A percentile compares a stretch with the other conserved stretches of the same genome.
These are phyloP conservation scores for Gadus macrocephalus DNA, from an alignment of 2,113 vertebrate species.

Conservation along the genomic window DNA sequence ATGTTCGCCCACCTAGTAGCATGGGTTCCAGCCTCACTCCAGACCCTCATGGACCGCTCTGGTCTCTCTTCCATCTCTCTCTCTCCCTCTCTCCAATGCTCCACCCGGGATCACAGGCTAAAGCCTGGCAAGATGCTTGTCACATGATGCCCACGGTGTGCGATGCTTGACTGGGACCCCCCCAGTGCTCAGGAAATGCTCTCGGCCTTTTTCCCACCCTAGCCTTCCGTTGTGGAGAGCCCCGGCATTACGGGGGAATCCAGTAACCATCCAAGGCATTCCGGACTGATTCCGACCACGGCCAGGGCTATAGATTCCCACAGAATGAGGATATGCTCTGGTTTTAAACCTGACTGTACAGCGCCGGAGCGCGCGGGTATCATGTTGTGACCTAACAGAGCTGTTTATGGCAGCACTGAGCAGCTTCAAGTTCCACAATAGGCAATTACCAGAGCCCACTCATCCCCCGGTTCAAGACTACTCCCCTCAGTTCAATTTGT, in stretches of 20 bases:
- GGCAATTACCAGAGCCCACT: constrained; percentile 62
- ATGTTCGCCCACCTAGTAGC: no score
- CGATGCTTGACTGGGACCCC: constrained; percentile 76
- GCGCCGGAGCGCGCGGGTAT: constrained; percentile 49
- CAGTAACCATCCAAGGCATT: constrained; percentile 69
- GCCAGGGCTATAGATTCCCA: constrained; percentile 60
- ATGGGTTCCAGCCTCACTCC: constrained; percentile 5
- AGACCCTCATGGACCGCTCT: constrained; percentile 17
- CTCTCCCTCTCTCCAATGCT: constrained; percentile 22
- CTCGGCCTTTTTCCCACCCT: constrained; percentile 73
- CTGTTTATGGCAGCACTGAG: constrained; percentile 66
- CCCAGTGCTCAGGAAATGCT: constrained; percentile 71
- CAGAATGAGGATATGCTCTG: constrained; percentile 60
- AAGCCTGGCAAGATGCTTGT: constrained; percentile 58
- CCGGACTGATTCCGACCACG: constrained; percentile 67
- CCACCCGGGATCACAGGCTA: constrained; percentile 53
- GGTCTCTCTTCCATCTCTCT: constrained; percentile 7
- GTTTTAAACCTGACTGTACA: constrained; percentile 42
- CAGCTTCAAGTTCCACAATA: constrained; percentile 62
- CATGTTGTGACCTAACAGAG: constrained; percentile 61
- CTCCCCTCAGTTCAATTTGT: constrained; percentile 27
- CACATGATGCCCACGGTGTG: constrained; percentile 67
- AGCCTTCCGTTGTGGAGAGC: constrained; percentile 61
- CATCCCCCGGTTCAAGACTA: constrained; percentile 24
- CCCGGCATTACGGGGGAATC: constrained; percentile 63